phyloP scores from a whole-genome alignment of 2,113 vertebrate species.

The Thalassoma bifasciatum region DNA sequence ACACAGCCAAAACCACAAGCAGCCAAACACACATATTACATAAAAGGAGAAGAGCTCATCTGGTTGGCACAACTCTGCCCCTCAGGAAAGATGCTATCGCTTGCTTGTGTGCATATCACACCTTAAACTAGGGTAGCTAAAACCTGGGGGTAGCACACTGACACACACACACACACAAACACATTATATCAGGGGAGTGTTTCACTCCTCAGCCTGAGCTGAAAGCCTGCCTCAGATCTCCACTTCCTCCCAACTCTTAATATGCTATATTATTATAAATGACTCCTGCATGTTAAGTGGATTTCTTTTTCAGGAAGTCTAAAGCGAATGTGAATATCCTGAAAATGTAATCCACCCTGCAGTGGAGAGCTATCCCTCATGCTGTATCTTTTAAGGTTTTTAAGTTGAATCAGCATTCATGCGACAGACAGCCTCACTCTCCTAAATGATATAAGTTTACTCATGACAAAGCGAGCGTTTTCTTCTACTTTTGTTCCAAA shows the following conservation, averaged over 20 bases:
- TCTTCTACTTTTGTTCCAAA: neutral
- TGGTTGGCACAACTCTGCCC: slow-evolving; percentile 74
- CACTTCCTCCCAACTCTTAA: slow-evolving; percentile 14
- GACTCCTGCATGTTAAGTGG: slow-evolving; percentile 14
- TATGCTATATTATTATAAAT: slow-evolving; percentile 25
- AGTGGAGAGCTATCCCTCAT: slow-evolving; percentile 29
- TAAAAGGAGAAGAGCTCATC: slow-evolving; percentile 68
- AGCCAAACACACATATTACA: slow-evolving; percentile 38
- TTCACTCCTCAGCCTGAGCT: slow-evolving; percentile 16
- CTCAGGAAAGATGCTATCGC: slow-evolving; percentile 63
- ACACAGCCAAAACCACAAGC: slow-evolving; percentile 24
- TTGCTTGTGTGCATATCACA: slow-evolving; percentile 48
- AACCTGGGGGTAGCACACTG: slow-evolving; percentile 58
- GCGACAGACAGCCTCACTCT: neutral
- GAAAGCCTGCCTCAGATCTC: slow-evolving; percentile 45
- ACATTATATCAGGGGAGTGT: slow-evolving; percentile 1
- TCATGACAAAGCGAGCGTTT: slow-evolving; percentile 10
- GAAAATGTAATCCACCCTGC: slow-evolving; percentile 30
- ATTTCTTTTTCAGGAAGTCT: slow-evolving; percentile 9
- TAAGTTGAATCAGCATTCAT: slow-evolving; percentile 48
- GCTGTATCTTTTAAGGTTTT: slow-evolving; percentile 11
- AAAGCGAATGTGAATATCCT: slow-evolving; percentile 31
- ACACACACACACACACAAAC: slow-evolving; percentile 25
- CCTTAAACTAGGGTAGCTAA: slow-evolving; percentile 72
- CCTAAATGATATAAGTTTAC: neutral